A percentile compares a stretch with the other conserved stretches of the same genome.
These are phyloP conservation scores for Phoeniculus purpureus DNA, from an alignment of 2,797 vertebrate species.

Conservation along the genomic window DNA sequence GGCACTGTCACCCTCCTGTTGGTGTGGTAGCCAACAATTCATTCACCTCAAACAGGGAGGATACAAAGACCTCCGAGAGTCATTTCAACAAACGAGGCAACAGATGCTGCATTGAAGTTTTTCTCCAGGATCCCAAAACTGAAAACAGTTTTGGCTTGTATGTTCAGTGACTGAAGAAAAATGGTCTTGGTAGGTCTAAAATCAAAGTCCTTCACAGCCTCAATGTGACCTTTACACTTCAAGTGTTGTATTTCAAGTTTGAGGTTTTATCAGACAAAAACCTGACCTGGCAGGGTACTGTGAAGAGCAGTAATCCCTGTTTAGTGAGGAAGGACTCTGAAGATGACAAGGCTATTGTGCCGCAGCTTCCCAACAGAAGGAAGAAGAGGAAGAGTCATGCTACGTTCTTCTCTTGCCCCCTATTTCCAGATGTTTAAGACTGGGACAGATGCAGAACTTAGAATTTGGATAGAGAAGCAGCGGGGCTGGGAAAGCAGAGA, in stretches of 20 bases:
- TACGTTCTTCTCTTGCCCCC: neutral
- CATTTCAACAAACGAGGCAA: neutral
- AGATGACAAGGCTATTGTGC: neutral
- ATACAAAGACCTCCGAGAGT: neutral
- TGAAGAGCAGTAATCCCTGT: neutral
- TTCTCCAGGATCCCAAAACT: neutral
- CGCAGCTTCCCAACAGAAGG: neutral
- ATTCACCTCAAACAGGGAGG: neutral
- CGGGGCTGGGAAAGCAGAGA: neutral
- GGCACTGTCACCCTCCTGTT: neutral
- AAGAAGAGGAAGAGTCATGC: neutral
- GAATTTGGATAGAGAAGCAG: neutral
- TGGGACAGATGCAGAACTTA: neutral
- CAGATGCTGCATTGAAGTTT: neutral
- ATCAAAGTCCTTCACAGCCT: neutral
- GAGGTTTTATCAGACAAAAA: neutral
- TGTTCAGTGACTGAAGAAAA: neutral
- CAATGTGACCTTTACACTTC: neutral
- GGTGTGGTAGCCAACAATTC: neutral
- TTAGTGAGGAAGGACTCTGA: rapidly evolving
- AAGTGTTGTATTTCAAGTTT: neutral
- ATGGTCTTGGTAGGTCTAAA: neutral
- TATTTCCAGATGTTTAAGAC: neutral
- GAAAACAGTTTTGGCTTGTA: neutral
- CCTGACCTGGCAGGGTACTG: neutral